Conservation (phyloP, 2,797 vertebrate genomes). For the Champsocephalus esox region DNA sequence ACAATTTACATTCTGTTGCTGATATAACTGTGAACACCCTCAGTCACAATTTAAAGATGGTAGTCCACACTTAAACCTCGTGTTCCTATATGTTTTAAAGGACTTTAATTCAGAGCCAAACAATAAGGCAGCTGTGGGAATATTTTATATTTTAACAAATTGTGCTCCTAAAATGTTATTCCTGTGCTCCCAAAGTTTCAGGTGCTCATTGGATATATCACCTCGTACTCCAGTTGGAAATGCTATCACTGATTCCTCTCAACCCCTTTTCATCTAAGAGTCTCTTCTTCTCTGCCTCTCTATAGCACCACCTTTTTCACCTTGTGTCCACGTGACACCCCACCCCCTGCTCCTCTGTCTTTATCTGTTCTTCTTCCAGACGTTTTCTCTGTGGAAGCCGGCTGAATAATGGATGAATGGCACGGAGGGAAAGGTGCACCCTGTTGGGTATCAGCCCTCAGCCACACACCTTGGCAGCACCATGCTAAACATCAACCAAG, state of each 20-base stretch:
- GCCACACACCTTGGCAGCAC: constrained; percentile 26
- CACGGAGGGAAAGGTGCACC: constrained; percentile 51
- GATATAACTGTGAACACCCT: neutral
- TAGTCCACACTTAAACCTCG: neutral
- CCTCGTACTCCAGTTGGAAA: neutral
- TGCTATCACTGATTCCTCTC: constrained; percentile 2
- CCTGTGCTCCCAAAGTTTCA: neutral
- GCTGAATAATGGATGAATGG: constrained; percentile 81
- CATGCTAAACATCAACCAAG: constrained; percentile 29
- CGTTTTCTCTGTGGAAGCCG: constrained; percentile 57
- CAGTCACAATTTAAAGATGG: neutral
- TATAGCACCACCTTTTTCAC: constrained; percentile 31
- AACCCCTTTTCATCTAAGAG: neutral
- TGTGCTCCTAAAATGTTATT: neutral
- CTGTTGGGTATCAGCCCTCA: constrained; percentile 38
- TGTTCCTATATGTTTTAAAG: neutral
- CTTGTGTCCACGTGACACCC: constrained; percentile 34
- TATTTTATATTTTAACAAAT: neutral
- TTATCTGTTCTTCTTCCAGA: constrained; percentile 35
- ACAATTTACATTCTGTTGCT: neutral
- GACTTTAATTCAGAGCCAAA: neutral
- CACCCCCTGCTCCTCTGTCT: constrained; percentile 27
- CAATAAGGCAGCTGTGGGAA: neutral
- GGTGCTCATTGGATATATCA: neutral
- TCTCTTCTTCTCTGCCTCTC: neutral